phyloP scores from a whole-genome alignment of 2,888 invertebrate species.

The Allolobophora icterica region DNA sequence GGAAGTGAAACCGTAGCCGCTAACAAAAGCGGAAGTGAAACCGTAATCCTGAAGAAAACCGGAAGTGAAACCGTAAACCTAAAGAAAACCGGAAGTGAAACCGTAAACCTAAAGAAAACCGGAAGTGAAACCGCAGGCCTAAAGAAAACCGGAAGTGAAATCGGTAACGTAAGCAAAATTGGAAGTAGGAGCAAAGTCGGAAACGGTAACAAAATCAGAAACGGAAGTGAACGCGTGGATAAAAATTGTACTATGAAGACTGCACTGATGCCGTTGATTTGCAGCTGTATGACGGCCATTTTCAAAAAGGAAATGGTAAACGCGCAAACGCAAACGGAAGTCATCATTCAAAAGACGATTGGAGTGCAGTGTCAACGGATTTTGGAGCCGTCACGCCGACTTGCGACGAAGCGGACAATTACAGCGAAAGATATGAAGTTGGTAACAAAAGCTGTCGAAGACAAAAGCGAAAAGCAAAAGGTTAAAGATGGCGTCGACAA shows the following conservation, averaged over 20 bases:
- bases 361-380: background rate
- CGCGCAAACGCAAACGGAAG: slow-evolving; percentile 5
- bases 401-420: background rate
- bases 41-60: no score
- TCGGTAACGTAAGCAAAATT: no score
- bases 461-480: background rate
- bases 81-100: no score
- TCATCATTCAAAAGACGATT: background rate
- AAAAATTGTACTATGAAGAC: background rate
- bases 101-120: no score
- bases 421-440: background rate
- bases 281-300: background rate
- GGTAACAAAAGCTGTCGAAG: background rate
- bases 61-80: no score
- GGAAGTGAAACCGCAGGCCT: no score
- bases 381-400: background rate
- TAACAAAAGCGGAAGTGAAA: no score
- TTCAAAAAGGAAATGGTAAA: background rate
- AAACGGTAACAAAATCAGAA: no score
- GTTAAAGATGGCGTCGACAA: background rate
- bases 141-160: no score
- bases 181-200: no score
- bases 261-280: background rate
- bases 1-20: background rate
- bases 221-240: background rate